phyloP scores from a whole-genome alignment of 1,140 invertebrate species.

The Gerris buenoi region DNA sequence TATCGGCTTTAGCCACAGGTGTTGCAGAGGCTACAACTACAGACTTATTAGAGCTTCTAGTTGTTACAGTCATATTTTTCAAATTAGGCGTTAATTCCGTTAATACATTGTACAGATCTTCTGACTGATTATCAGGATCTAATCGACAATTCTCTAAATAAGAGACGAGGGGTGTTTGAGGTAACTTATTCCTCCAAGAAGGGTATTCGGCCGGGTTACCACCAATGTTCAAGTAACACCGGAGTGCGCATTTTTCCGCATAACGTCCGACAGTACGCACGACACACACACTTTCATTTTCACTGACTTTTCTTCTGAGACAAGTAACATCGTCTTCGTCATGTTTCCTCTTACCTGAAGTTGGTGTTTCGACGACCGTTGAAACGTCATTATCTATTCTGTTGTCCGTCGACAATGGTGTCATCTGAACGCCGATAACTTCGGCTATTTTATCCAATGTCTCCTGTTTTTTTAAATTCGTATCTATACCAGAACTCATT shows the following conservation, averaged over 20 bases:
- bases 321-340: neutral
- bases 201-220: constrained; percentile 8
- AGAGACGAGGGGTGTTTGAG: constrained; percentile 11
- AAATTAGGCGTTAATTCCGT: neutral
- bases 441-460: neutral
- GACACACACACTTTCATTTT: constrained; percentile 1
- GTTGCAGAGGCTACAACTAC: neutral
- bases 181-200: constrained; percentile 14
- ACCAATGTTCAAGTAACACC: constrained; percentile 10
- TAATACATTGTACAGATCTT: constrained; percentile 12
- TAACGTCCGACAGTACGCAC: constrained; percentile 3
- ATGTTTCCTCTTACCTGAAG: neutral
- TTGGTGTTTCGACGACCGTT: neutral
- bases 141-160: constrained; percentile 17
- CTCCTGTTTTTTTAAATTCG: neutral
- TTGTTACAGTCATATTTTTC: neutral
- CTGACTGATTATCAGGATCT: constrained; percentile 15
- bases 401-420: neutral
- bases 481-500: neutral
- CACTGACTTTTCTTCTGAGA: neutral
- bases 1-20: neutral
- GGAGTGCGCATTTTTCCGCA: constrained; percentile 11
- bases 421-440: neutral
- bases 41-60: neutral
- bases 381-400: neutral